Base-by-base conservation (phyloP, 2,113 vertebrate species). In the Mesocricetus auratus region DNA sequence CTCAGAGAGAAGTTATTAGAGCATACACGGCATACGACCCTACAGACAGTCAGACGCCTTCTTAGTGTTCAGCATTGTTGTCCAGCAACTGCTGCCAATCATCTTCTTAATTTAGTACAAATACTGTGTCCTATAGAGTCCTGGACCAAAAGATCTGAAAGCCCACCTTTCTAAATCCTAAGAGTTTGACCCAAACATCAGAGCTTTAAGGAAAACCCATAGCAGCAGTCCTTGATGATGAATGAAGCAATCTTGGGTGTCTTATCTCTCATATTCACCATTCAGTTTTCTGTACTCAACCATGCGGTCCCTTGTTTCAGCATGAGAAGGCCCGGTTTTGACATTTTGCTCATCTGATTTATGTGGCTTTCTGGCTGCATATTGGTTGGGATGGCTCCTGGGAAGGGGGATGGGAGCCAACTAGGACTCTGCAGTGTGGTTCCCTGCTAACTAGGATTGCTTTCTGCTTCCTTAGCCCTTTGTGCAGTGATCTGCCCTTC, bases 391-490 rank as follows among this genome's bases (percentile, higher is more conserved):
- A 91, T 22, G 36, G 36, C 36, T 73, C 62, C 78, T 81, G 94
- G 78, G 74, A 82, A 73, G 96, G 86, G 68, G 50, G 53, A 91
- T 68, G 50, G 60, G 71, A 86, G 53, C 92, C 75, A 50, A 82
- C n/a, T 21, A 93, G 87, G 86, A 29, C 69, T 90, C 58, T 90
- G 89, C 93, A 83, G 78, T 95, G 74, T 91, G 93, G 78, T 29
- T 91, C 60, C 53, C 88, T 73, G 74, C 60, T 95, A 95, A 92
- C 93, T 89, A 86, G 11, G 3, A 86, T 94, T 97, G 88, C 75
- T 92, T 75, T 94, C 64, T 45, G 68, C 92, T 66, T 94, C 96
- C 93, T 97, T 97, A 94, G 91, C 88, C 95, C 71, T 77, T 92
- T 94, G 69, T 88, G 71, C 91, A 69, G 92, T 42, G 69, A 92